Conservation (phyloP, 2,113 vertebrate genomes). For the Sus scrofa region T2T-Sscrofa CM000824.6:133587001-133587500, state of each 20-base stretch:
- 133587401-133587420: too few species aligned
- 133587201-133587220: background rate
- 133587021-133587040: background rate
- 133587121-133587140: background rate
- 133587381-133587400: too few species aligned
- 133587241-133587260: constrained; percentile 25
- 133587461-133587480: too few species aligned
- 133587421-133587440: too few species aligned
- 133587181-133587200: constrained; percentile 24
- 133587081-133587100: background rate
- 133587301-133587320: background rate
- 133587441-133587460: too few species aligned
- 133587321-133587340: background rate
- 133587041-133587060: background rate
- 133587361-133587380: too few species aligned
- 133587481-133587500: too few species aligned
- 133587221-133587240: constrained; percentile 40
- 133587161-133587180: constrained; percentile 4
- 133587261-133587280: background rate
- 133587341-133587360: background rate
- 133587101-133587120: constrained; percentile 15
- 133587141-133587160: constrained; percentile 37
- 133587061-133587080: background rate
- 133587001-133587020: background rate
- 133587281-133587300: background rate